A percentile compares a stretch with the other conserved stretches of the same genome.
Conservation (phyloP, 2,797 vertebrate species). For the Leucoraja ocellata region DNA sequence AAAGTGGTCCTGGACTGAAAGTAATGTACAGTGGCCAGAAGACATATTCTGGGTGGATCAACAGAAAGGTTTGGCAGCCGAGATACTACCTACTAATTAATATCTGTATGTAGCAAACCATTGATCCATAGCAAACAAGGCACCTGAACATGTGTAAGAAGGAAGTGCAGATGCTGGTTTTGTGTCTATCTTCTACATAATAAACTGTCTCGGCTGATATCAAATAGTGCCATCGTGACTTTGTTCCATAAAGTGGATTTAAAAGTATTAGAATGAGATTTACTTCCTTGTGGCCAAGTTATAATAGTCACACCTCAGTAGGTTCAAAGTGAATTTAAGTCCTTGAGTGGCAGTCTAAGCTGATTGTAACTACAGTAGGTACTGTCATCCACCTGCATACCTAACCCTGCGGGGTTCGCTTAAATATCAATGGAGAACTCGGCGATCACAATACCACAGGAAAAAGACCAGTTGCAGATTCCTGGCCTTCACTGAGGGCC, state of each 20-base stretch:
- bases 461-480: neutral
- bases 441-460: too few species aligned
- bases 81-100: too few species aligned
- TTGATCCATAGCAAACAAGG: too few species aligned
- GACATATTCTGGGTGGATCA: too few species aligned
- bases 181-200: neutral
- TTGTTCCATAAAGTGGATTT: neutral
- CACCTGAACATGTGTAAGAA: too few species aligned
- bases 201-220: neutral
- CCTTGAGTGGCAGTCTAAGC: neutral
- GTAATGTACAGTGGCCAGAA: too few species aligned
- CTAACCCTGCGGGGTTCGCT: neutral
- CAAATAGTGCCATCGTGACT: neutral
- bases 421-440: neutral
- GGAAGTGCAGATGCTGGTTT: too few species aligned
- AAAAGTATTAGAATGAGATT: neutral
- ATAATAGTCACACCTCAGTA: neutral
- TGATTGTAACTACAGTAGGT: neutral
- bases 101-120: too few species aligned
- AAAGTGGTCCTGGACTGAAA: too few species aligned
- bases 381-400: neutral
- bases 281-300: neutral
- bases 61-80: too few species aligned
- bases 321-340: neutral
- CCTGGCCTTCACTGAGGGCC: too few species aligned